Base-by-base conservation (phyloP, 2,797 vertebrate species). In the Bovichtus variegatus region DNA sequence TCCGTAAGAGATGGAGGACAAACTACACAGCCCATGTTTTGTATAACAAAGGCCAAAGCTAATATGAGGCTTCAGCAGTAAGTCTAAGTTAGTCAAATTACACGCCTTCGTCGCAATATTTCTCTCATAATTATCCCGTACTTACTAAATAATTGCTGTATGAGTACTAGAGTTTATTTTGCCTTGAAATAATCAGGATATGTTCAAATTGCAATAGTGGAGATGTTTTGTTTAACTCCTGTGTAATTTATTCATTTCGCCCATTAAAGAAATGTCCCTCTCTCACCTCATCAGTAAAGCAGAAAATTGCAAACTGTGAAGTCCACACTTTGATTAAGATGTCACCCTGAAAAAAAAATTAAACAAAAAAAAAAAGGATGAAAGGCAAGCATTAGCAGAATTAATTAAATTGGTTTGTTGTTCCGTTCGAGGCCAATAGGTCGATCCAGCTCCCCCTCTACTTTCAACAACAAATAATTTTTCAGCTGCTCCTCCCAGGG, bases 351-450 rank as follows among this genome's bases (percentile, higher is more conserved):
- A 43, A 75, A 82, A 66, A 47, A 21, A 63, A 40, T 49, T 29
- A 61, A 81, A 86, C 64, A 84, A 53, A 58, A 50, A 59, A 43
- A 74, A 62, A 38, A 19, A 74, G 72, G 29, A 59, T 74, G 63
- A 80, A 84, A 80, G 53, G 9, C 41, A 67, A 75, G 61, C 61
- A 85, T 81, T 84, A 84, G 73, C 66, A 59, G 57, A 84, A 79
- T 80, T 75, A 83, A 89, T 89, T 78, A 73, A 84, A 88, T 69
- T 88, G 83, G 60, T 84, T 87, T 87, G 64, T 76, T 81, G 65
- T 73, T 60, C 51, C 47, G 63, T 64, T 53, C 71, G 41, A 82
- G 68, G 78, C 68, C 68, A 82, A 64, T 49, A 80, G 68, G 79
- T 83, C 46, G 19, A 76, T 81, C 25, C n/a, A 65, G 71, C 77